Base-by-base conservation (phyloP, 2,113 vertebrate species). In the Ursus arctos region DNA sequence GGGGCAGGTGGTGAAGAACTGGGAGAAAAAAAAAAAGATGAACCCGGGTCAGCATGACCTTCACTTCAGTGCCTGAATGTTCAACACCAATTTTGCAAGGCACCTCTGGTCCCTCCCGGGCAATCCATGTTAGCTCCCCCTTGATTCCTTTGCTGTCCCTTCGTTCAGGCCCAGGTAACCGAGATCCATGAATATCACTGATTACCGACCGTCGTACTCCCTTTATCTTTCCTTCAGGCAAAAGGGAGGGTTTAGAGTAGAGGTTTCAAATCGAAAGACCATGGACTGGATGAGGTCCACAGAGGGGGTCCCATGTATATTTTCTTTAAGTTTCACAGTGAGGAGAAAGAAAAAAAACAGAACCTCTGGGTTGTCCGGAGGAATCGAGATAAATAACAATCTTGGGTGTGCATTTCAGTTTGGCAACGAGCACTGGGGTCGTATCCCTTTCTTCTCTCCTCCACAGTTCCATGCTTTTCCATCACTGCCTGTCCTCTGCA, bases 131-230 rank as follows among this genome's bases (percentile, higher is more conserved):
- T 13, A 79, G 22, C 28, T 33, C 59, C 65, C 18, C 1, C 11
- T 3, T 19, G 4, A 53, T n/a, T 21, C 51, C 3, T 16, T 13
- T n/a, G 31, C 21, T 84, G 33, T 7, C 18, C 28, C 36, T 76
- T 53, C 43, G 15, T 71, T 36, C 72, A 69, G 40, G 69, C 28
- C 63, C 9, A 88, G 40, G 22, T 18, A 49, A 43, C n/a, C 11
- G 59, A 94, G 40, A 59, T 67, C 13, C 51, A 24, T 18, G 26
- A 47, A 36, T 40, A 8, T 3, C 61, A 4, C 7, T 12, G 57
- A 57, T 53, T 15, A 33, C 0, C 1, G 3, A 33, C 0, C 1
- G 3, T 69, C 77, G 16, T 24, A 24, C 53, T 83, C 12, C 24
- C 57, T 74, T 61, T 36, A 22, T 83, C 9, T 28, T 61, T 89